phyloP scores from a whole-genome alignment of 2,888 invertebrate species.

The Thera obeliscata region DNA sequence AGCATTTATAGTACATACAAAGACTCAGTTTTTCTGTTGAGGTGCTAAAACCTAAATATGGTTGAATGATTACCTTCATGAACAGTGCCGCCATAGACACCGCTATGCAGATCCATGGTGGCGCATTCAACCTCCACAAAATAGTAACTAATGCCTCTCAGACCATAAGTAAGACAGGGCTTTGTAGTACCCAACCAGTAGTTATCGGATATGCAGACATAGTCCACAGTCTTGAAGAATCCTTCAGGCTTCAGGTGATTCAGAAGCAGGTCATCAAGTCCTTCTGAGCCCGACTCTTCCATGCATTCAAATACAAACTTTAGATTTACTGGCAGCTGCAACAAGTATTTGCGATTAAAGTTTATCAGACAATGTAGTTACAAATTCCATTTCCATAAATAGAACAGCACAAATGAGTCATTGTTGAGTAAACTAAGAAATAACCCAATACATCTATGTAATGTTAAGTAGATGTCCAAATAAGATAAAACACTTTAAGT shows the following conservation, averaged over 20 bases:
- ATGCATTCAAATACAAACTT: constrained; percentile 98
- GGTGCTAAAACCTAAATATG: neutral
- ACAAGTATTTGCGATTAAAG: constrained; percentile 19
- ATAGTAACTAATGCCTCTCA: constrained; percentile 97
- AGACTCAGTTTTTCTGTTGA: neutral
- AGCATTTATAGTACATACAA: no score
- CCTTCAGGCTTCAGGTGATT: constrained; percentile 83
- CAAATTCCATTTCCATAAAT: neutral
- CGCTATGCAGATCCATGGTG: constrained; percentile 96
- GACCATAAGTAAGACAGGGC: constrained; percentile 98
- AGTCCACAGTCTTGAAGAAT: constrained; percentile 94
- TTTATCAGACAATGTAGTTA: neutral
- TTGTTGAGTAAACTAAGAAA: neutral
- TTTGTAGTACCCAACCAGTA: constrained; percentile 99
- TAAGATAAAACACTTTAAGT: no score
- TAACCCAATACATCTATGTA: no score
- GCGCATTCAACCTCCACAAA: constrained; percentile 94
- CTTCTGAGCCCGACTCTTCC: constrained; percentile 99
- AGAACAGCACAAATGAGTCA: neutral
- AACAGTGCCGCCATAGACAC: constrained; percentile 97
- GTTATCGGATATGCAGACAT: constrained; percentile 98
- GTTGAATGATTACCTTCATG: constrained; percentile 83
- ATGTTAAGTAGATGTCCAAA: no score
- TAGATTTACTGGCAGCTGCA: constrained; percentile 88
- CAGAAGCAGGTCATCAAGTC: constrained; percentile 93